These are phyloP conservation scores for Orthosia gothica DNA, from an alignment of 2,888 invertebrate genomes.

Conservation along the genomic window DNA sequence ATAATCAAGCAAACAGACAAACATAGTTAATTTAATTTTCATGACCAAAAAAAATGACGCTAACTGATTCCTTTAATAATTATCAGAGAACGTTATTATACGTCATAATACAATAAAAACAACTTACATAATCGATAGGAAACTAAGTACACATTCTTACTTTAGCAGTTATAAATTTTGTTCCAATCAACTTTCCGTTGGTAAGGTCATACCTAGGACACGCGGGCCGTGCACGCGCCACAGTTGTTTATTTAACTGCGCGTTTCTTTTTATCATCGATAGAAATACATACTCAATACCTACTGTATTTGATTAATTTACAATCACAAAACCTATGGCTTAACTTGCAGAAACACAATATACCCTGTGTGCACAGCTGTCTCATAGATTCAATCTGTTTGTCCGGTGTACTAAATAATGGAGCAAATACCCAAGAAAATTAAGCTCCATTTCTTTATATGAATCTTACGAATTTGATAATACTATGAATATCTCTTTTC, in stretches of 20 bases:
- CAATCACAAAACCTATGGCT: background rate
- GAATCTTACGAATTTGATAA: background rate
- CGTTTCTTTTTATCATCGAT: background rate
- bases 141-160: slow-evolving; percentile 1
- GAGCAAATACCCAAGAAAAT: background rate
- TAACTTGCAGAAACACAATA: background rate
- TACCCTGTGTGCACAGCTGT: background rate
- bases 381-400: background rate
- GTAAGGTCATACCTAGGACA: slow-evolving; percentile 30
- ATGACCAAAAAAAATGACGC: background rate
- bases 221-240: background rate
- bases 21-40: background rate
- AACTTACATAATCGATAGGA: slow-evolving; percentile 13
- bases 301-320: no score
- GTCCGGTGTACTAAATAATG: background rate
- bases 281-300: background rate
- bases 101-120: slow-evolving; percentile 3
- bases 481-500: no score
- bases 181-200: slow-evolving; percentile 40
- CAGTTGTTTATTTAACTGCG: background rate
- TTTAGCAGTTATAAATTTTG: slow-evolving; percentile 13
- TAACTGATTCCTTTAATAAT: background rate
- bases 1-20: background rate
- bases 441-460: background rate
- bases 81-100: slow-evolving; percentile 1